These are phyloP conservation scores for Salvator merianae DNA, from an alignment of 2,113 vertebrate species.

Conservation along the genomic window DNA sequence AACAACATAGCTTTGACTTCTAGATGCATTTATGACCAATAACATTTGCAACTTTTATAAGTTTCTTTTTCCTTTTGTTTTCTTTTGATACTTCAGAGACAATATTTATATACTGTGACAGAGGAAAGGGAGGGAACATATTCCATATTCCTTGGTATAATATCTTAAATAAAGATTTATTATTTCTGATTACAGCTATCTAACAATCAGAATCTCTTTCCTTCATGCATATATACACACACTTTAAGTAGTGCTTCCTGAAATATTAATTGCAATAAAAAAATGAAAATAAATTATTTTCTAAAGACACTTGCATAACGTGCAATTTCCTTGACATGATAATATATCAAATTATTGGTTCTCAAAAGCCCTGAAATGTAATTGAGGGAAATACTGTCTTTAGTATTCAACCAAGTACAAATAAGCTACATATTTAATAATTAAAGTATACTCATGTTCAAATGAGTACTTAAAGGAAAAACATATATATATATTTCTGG, in stretches of 20 bases:
- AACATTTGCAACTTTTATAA: background rate
- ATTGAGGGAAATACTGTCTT: conserved; percentile 14
- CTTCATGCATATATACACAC: too few relatives aligned
- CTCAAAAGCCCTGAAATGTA: conserved; percentile 17
- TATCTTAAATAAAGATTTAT: conserved; percentile 15
- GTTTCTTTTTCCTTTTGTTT: too few relatives aligned
- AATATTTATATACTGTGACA: background rate
- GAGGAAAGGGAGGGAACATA: background rate
- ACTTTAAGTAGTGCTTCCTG: conserved; percentile 11
- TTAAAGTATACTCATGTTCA: conserved; percentile 22
- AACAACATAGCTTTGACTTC: background rate
- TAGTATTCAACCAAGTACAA: conserved; percentile 27
- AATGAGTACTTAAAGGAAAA: background rate
- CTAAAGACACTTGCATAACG: conserved; percentile 20
- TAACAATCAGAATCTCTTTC: background rate
- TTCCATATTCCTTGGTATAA: conserved; percentile 6
- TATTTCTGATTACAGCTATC: background rate
- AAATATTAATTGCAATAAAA: conserved; percentile 33
- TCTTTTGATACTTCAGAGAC: background rate
- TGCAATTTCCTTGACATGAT: conserved; percentile 21
- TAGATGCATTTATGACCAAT: background rate
- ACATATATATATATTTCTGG: too few relatives aligned
- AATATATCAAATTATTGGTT: conserved; percentile 32
- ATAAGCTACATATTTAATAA: conserved; percentile 16
- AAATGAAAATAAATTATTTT: conserved; percentile 13